phyloP scores from a whole-genome alignment of 1,140 invertebrate species.

The Ctenoplectra terminalis region DNA sequence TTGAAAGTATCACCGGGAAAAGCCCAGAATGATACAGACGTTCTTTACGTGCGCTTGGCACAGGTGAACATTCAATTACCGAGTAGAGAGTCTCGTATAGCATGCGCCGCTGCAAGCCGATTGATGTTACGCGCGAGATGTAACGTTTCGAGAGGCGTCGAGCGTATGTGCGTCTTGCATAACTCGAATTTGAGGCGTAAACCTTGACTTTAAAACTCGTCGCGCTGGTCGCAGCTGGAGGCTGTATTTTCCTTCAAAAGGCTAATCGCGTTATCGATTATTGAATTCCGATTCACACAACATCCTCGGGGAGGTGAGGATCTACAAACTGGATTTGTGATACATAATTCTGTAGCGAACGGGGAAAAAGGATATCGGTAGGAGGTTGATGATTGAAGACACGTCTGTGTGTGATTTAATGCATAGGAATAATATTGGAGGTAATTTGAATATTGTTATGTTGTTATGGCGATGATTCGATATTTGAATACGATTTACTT shows the following conservation, averaged over 20 bases:
- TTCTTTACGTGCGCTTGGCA: background rate
- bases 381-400: no score
- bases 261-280: slow-evolving; percentile 8
- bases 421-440: no score
- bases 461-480: background rate
- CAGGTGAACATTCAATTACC: slow-evolving; percentile 1
- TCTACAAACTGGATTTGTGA: background rate
- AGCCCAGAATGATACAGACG: background rate
- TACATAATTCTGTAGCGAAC: background rate
- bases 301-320: no score
- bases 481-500: no score
- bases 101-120: background rate
- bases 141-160: background rate
- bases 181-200: slow-evolving; percentile 33
- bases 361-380: background rate
- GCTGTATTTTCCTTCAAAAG: slow-evolving; percentile 25
- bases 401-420: no score
- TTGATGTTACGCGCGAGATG: background rate
- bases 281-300: background rate
- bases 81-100: background rate
- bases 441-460: no score
- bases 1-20: no score
- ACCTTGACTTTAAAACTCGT: slow-evolving; percentile 43
- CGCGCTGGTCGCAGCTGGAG: background rate
- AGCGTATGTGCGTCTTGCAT: background rate